A percentile compares a stretch with the other conserved stretches of the same genome.
Conservation (phyloP, 2,888 invertebrate species). For the Patella caerulea region DNA sequence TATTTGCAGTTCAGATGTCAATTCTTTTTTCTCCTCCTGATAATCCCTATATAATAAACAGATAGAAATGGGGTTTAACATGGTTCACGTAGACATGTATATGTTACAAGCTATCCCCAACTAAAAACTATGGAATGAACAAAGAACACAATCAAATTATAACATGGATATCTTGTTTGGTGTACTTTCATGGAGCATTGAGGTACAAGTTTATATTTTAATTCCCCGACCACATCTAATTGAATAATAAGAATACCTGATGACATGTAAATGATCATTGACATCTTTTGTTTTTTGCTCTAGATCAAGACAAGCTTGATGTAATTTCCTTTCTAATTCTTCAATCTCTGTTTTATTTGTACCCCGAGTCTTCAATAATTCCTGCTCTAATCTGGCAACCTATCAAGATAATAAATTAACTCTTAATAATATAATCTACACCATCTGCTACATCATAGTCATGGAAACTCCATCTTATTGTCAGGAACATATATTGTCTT, state of each 20-base stretch:
- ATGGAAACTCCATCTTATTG: too few species aligned
- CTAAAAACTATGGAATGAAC: not conserved
- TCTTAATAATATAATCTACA: too few species aligned
- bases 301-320: conserved; percentile 55
- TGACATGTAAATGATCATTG: conserved; percentile 41
- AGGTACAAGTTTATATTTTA: too few species aligned
- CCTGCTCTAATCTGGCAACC: conserved; percentile 60
- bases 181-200: too few species aligned
- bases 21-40: conserved; percentile 47
- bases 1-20: conserved; percentile 41
- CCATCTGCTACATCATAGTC: too few species aligned
- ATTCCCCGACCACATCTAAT: not conserved
- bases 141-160: too few species aligned
- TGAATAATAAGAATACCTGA: conserved; percentile 39
- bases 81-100: too few species aligned
- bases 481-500: not conserved
- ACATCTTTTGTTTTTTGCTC: conserved; percentile 45
- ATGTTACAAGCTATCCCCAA: too few species aligned
- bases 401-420: conserved; percentile 25
- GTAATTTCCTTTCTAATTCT: conserved; percentile 55
- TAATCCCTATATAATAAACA: conserved; percentile 36
- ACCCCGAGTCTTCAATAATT: conserved; percentile 56
- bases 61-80: too few species aligned
- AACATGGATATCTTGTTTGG: too few species aligned
- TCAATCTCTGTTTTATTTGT: conserved; percentile 57